phyloP scores from a whole-genome alignment of 1,140 invertebrate species.

The Drosophila malerkotliana region DNA sequence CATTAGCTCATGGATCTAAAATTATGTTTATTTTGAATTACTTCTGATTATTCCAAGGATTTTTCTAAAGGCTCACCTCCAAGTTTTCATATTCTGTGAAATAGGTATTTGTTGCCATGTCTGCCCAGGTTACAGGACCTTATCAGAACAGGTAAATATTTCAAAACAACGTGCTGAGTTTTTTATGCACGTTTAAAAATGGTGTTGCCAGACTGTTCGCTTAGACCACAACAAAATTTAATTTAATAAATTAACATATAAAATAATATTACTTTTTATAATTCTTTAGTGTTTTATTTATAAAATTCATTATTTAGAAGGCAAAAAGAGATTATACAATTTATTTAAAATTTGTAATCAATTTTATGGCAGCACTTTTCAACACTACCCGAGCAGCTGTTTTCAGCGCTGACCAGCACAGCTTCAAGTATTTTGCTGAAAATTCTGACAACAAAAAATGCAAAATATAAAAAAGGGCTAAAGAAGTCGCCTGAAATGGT shows the following conservation, averaged over 20 bases:
- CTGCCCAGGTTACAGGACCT: constrained; percentile 20
- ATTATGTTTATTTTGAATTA: neutral
- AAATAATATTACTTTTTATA: no score
- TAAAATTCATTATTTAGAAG: no score
- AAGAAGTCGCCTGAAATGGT: constrained; percentile 46
- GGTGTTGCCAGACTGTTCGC: neutral
- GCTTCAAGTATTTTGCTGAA: constrained; percentile 15
- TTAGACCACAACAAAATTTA: neutral
- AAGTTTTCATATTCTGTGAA: constrained; percentile 75
- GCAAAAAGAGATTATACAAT: no score
- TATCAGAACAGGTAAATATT: constrained; percentile 9
- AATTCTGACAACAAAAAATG: constrained; percentile 46
- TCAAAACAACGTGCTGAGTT: constrained; percentile 41
- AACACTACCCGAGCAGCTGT: neutral
- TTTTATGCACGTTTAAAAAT: neutral
- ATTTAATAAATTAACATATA: neutral
- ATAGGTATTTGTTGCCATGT: constrained; percentile 50
- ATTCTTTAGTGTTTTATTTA: no score
- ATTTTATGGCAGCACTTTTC: neutral
- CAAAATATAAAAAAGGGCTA: constrained; percentile 24
- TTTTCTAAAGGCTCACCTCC: constrained; percentile 37
- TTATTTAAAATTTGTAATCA: no score
- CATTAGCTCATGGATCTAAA: constrained; percentile 91
- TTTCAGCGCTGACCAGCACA: constrained; percentile 14
- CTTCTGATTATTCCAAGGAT: neutral